A percentile compares a stretch with the other conserved stretches of the same genome.
Conservation (phyloP, 2,888 invertebrate genomes). For the Polydrusus pterygomalis region DNA sequence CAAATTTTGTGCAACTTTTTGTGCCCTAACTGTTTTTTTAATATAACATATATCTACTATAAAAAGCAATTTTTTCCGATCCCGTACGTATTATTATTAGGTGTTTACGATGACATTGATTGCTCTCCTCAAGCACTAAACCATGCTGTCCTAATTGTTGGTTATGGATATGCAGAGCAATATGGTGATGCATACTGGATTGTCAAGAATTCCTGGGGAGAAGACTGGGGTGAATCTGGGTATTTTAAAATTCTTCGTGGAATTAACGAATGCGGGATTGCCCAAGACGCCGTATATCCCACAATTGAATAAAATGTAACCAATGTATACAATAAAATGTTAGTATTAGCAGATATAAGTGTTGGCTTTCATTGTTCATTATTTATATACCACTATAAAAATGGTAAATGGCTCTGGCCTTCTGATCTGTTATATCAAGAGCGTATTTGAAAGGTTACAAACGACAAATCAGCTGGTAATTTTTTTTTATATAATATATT, state of each 20-base stretch:
- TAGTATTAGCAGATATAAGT: too few relatives aligned
- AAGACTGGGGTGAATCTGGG: constrained; percentile 9
- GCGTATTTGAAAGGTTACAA: too few relatives aligned
- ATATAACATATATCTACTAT: too few relatives aligned
- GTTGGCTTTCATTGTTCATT: too few relatives aligned
- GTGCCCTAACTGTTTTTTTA: too few relatives aligned
- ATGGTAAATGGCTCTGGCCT: too few relatives aligned
- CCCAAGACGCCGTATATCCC: not conserved
- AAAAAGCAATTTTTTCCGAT: too few relatives aligned
- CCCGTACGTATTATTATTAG: not conserved
- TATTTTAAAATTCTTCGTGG: constrained; percentile 20
- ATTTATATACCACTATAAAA: too few relatives aligned
- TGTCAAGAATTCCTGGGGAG: constrained; percentile 33
- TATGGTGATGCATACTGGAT: constrained; percentile 9
- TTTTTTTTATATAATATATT: too few relatives aligned
- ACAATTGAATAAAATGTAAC: not conserved
- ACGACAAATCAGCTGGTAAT: too few relatives aligned
- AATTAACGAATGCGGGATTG: constrained; percentile 8
- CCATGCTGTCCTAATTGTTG: constrained; percentile 10
- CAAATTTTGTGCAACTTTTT: too few relatives aligned
- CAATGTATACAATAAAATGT: not conserved
- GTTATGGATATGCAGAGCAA: not conserved
- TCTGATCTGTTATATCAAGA: too few relatives aligned
- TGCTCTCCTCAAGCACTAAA: not conserved
- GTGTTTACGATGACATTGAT: not conserved